Evolutionary conservation across 2,113 vertebrate genomes (phyloP).

Genomic region (Seriola rivoliana): DNA sequence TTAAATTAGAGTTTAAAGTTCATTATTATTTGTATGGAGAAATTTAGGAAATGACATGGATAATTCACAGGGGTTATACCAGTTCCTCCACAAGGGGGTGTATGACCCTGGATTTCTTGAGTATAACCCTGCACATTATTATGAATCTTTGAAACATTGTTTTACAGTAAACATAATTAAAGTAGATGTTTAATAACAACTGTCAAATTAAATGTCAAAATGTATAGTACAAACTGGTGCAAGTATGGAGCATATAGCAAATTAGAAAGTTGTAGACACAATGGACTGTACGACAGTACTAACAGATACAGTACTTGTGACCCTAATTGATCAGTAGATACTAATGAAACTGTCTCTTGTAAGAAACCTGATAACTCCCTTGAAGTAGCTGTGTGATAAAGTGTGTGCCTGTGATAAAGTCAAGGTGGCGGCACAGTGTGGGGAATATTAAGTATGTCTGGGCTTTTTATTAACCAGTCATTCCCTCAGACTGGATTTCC

Average conservation of each 20-base stretch:
- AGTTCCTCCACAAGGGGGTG: slow-evolving; percentile 81
- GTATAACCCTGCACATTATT: neutral
- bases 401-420: slow-evolving; percentile 45
- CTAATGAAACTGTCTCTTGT: neutral
- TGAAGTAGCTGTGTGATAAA: slow-evolving; percentile 16
- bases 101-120: slow-evolving; percentile 45
- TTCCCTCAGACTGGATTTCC: slow-evolving; percentile 31
- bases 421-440: slow-evolving; percentile 43
- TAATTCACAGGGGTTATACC: slow-evolving; percentile 21
- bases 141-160: neutral
- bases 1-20: neutral
- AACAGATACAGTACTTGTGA: slow-evolving; percentile 1
- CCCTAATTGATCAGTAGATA: neutral
- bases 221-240: neutral
- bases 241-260: neutral
- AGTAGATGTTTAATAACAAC: neutral
- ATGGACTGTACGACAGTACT: neutral
- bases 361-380: neutral
- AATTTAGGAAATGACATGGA: neutral
- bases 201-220: neutral
- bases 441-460: slow-evolving; percentile 70
- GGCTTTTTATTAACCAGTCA: slow-evolving; percentile 76
- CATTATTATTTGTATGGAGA: neutral
- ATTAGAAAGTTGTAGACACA: neutral
- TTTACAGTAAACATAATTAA: neutral